A percentile compares a stretch with the other conserved stretches of the same genome.
phyloP scores from a whole-genome alignment of 1,140 invertebrate genomes.

The Drosophila rhopaloa region DNA sequence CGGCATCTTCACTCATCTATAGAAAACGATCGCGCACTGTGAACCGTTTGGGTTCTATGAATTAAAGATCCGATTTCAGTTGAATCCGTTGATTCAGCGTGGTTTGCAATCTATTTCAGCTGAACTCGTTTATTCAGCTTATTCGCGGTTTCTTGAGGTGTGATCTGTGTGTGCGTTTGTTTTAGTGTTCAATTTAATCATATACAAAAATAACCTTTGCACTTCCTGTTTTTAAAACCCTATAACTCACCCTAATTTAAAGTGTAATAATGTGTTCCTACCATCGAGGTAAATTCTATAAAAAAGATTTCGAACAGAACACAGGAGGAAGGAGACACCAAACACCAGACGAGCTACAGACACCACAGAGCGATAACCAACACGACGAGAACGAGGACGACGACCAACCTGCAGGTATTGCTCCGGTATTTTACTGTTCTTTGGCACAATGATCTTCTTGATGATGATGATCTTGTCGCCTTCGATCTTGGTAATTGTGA shows the following conservation, averaged over 20 bases:
- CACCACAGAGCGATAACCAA: slow-evolving; percentile 28
- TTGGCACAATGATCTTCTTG: slow-evolving; percentile 81
- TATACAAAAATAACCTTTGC: not conserved
- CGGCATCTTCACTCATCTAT: slow-evolving; percentile 79
- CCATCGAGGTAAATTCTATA: slow-evolving; percentile 59
- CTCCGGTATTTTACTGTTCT: slow-evolving; percentile 84
- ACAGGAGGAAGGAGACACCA: slow-evolving; percentile 27
- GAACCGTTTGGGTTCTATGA: slow-evolving; percentile 8
- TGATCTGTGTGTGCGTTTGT: slow-evolving; percentile 34
- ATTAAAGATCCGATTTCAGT: not conserved
- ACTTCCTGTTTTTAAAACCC: not conserved
- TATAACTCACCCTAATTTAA: not conserved
- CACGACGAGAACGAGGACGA: slow-evolving; percentile 32
- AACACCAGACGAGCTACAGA: slow-evolving; percentile 47
- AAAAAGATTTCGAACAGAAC: slow-evolving; percentile 47
- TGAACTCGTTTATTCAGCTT: not conserved
- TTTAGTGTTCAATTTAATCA: not conserved
- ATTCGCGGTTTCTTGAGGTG: slow-evolving; percentile 9
- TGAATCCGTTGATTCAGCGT: not conserved
- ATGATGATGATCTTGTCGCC: slow-evolving; percentile 84
- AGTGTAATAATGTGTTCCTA: slow-evolving; percentile 10
- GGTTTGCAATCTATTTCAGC: not conserved
- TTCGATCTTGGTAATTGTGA: slow-evolving; percentile 82
- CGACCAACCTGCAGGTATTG: slow-evolving; percentile 83
- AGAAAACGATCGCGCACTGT: slow-evolving; percentile 32